Conservation (phyloP, 2,113 vertebrate genomes). For the Alethe diademata region DNA sequence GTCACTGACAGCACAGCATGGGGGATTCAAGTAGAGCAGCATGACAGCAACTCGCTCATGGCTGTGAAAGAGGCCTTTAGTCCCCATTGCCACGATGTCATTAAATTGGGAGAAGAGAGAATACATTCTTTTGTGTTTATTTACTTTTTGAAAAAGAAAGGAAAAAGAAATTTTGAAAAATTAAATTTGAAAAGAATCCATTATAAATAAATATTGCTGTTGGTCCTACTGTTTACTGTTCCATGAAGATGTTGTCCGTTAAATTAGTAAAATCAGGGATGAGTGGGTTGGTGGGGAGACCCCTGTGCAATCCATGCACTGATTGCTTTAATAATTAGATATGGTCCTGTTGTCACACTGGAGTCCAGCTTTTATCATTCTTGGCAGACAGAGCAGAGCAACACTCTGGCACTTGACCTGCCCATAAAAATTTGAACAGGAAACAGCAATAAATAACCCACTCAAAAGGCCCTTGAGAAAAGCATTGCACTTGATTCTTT, state of each 20-base stretch:
- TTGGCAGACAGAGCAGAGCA: constrained; percentile 40
- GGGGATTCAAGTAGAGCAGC: constrained; percentile 34
- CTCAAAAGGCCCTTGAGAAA: constrained; percentile 56
- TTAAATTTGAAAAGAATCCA: not conserved
- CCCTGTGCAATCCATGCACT: not conserved
- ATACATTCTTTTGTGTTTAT: not conserved
- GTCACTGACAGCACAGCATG: constrained; percentile 42
- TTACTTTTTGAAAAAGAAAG: not conserved
- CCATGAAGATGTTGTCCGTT: not conserved
- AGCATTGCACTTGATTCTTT: constrained; percentile 30
- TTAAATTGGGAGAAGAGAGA: not conserved
- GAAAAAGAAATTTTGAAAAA: not conserved
- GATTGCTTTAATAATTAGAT: constrained; percentile 54
- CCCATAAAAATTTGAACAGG: constrained; percentile 62
- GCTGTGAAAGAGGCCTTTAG: constrained; percentile 33
- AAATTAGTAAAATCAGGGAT: not conserved
- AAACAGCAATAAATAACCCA: constrained; percentile 61
- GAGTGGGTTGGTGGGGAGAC: not conserved
- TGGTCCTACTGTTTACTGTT: not conserved
- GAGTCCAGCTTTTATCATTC: constrained; percentile 52
- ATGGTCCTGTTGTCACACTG: constrained; percentile 24
- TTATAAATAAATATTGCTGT: not conserved
- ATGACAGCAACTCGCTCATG: not conserved
- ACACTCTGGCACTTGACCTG: constrained; percentile 58
- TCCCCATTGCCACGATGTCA: not conserved